Percentiles rank a stretch among this genome's conserved stretches.
Conservation (phyloP, 2,888 invertebrate genomes). For the Coleophora deauratella region DNA sequence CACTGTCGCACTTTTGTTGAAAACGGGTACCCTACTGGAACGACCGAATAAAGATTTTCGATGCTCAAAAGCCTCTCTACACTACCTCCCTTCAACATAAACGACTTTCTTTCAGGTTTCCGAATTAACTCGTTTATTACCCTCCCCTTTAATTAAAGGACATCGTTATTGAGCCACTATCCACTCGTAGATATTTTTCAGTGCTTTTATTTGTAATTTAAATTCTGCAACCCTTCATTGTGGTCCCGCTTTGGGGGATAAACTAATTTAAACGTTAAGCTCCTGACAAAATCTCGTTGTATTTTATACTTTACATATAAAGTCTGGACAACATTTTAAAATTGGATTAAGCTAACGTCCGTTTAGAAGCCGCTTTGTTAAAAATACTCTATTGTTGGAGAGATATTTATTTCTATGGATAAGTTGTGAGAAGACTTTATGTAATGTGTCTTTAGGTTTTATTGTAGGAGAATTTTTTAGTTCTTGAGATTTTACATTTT, state of each 20-base stretch:
- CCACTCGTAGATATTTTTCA: constrained; percentile 71
- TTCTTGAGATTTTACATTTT: too few species aligned
- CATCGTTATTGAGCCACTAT: constrained; percentile 70
- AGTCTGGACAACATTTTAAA: constrained; percentile 60
- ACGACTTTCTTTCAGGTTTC: constrained; percentile 26
- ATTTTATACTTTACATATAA: constrained; percentile 66
- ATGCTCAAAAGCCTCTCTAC: too few species aligned
- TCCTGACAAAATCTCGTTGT: constrained; percentile 61
- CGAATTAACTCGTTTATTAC: constrained; percentile 66
- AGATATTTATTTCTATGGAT: too few species aligned
- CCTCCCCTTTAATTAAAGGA: constrained; percentile 70
- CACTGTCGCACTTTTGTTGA: too few species aligned
- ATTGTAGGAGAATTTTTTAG: too few species aligned
- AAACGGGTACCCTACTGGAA: too few species aligned
- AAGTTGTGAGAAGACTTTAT: too few species aligned
- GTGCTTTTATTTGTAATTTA: constrained; percentile 75
- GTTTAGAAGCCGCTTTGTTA: constrained; percentile 24
- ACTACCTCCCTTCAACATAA: constrained; percentile 23
- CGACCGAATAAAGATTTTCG: too few species aligned
- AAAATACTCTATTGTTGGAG: too few species aligned
- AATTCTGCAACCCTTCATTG: constrained; percentile 67
- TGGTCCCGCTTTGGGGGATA: constrained; percentile 65
- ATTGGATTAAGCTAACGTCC: constrained; percentile 49
- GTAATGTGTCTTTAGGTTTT: too few species aligned
- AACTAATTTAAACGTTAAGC: constrained; percentile 74